Evolutionary conservation across 2,888 invertebrate genomes (phyloP), one percentile per base, ranked within the genome.

Genomic region (Tethea ocularis): DNA sequence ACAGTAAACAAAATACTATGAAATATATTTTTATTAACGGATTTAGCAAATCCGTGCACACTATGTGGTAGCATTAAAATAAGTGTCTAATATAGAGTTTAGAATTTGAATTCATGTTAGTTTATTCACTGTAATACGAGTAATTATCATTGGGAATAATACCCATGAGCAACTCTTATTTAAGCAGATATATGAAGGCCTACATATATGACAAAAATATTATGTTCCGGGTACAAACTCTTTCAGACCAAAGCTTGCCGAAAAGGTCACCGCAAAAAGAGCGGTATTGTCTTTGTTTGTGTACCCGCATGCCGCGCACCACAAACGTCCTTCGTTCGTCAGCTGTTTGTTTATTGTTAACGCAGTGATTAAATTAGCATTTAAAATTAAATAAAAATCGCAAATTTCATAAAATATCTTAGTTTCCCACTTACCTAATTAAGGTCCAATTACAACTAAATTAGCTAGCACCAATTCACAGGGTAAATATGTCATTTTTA

Each of bases 241-340:
- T 46, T 46, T 46, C 46, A 20, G 41, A 13, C 24, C 15, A 23
- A n/a, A 53, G 53, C 54, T 54, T 54, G 36, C 11, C 36, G 36
- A 22, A 33, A 33, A 33, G 56, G 56, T 68, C 69, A 66, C 75
- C 75, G 72, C 78, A 82, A 82, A 83, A 80, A 83, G 77, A 72
- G 77, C 68, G 60, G 60, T 65, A 46, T 10, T 46, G 73, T 75
- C 75, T 78, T 78, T 88, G 87, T 87, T 88, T 85, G 80, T 67
- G 67, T 61, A 67, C 88, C 88, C 87, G 87, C 84, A 88, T 87
- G 77, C 70, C 77, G 72, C 69, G 57, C 51, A 33, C 52, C 52
- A 6, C 26, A 24, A 29, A 57, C 41, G 52, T 24, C 26, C 56
- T 57, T 41, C 61, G 64, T 57, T 51, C 61, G 66, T 46, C 36